Base-by-base conservation (phyloP, 2,888 invertebrate species). In the Leucania comma region DNA sequence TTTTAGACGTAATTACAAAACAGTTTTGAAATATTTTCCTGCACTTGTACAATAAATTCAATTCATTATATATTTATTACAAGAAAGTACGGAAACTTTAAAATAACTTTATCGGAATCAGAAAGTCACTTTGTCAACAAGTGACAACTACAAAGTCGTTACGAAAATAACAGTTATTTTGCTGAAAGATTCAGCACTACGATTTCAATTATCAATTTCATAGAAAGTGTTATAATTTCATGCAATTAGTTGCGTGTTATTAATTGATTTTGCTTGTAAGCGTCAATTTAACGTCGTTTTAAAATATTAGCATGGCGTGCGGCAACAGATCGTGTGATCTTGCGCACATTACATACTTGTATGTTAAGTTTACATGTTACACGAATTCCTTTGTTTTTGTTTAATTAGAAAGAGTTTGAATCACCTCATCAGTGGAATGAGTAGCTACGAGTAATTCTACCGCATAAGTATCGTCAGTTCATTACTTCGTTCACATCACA, bases 211-310 rank as follows among this genome's bases (percentile, higher is more conserved):
- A 48, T 24, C 22, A 26, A 58, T 50, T 57, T 48, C 58, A 22
- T 72, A 64, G 79, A 78, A 75, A 75, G 78, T 64, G 24, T 61
- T 60, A 72, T 78, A 77, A 77, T 70, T 60, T 12, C 20, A 50
- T 35, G 8, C 77, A 26, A 38, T 17, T 10, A 20, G 6, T 17
- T 53, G 63, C 76, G 75, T 77, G 68, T 32, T 22, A 60, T 38
- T 76, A 76, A 78, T 78, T 24, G 46, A 46, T 17, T 57, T 58
- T 22, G 26, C 59, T 22, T 0, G 22, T 51, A 63, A 60, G 53
- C 57, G 57, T 64, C 75, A 26, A 53, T 57, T 80, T 29, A 12
- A 29, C 68, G 61, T 80, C 61, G 10, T 29, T 35, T 53, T 42
- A 50, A 46, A 68, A 38, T 64, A 64, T 58, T 51, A 42, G 42